Evolutionary conservation across 1,140 invertebrate species (phyloP), one percentile per base, ranked within the genome.

Genomic region (Lethocerus indicus): DNA sequence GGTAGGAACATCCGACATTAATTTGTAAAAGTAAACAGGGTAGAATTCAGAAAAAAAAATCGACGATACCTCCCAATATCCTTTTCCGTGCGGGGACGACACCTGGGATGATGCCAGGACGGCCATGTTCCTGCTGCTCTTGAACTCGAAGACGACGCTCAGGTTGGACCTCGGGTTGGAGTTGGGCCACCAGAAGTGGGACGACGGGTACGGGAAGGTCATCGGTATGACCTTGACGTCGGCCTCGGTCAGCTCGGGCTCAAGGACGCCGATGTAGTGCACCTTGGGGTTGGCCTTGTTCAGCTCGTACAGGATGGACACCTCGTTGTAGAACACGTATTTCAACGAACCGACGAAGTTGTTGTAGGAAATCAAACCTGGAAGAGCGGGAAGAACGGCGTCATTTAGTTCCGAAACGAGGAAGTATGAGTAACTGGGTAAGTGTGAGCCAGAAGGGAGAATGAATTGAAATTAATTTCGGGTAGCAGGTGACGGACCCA

Each of bases 271-370:
- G 53, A 83, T 82, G 58, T 84, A 83, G 59, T 83, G 79, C 1
- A 87, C 81, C 71, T 87, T 88, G 18, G 80, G 78, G 64, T 84
- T 83, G 49, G 76, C 75, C 54, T 80, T 75, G 54, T 83, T 80
- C 45, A 94, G 64, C 60, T 89, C 83, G 60, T 90, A 90, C 37
- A 94, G 69, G 48, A 94, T 86, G 1, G 87, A 90, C 16, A 88
- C 77, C 56, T 89, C 86, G 62, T 93, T 92, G 61, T 87, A 89
- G 62, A 90, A 93, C 20, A 92, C 85, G 63, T 90, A 89, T 58
- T 90, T 88, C 1, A 94, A 61, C 55, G 83, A 87, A 13, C 89
- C 89, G 59, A 81, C 81, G 59, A 78, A 78, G 55, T 71, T 75
- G 51, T 73, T 69, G 24, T 64, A 64, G 2, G 70, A 71, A 26